Evolutionary conservation across 1,140 invertebrate species (phyloP), one percentile per base, ranked within the genome.

Genomic region (Monomorium pharaonis): DNA sequence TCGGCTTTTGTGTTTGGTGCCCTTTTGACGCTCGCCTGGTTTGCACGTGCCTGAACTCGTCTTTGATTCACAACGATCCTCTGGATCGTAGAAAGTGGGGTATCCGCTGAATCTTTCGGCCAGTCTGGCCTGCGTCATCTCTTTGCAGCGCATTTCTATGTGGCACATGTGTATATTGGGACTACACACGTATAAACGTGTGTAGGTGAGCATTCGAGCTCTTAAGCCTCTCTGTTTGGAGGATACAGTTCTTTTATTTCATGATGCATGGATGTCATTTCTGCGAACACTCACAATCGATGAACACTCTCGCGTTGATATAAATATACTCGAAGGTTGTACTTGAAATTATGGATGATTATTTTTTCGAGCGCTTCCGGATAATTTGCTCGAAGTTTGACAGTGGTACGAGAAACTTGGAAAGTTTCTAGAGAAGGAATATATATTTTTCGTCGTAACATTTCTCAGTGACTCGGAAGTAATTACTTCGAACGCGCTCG

Each of bases 71-170:
- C 24, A 56, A 27, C 24, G 78, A 83, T 74, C 78, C 47, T 74
- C 67, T 74, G 78, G 60, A 83, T 58, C 37, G 78, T 83, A 74
- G 67, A 83, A 83, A 83, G 78, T 83, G 51, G 42, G 51, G 51
- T 70, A 58, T 44, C 21, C 51, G 51, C 42, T 47, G 67, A 37
- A 72, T 83, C 67, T 58, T 83, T 58, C 49, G 37, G 58, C 67
- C 49, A 56, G 65, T 58, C 78, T 74, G 78, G 9, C n/a, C 76
- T 80, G 44, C 76, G 62, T 80, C 76, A 69, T 58, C 51, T 47
- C 37, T n/a, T n/a, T 37, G n/a, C 27, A 74, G 72, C 54, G 49
- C 42, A 51, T 56, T 67, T 42, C 67, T n/a, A n/a, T 70, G 33
- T 42, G 24, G 37, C 16, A n/a, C 5, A 30, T 16, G 33, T 16